Conservation (phyloP, 2,113 vertebrate species). For the Crotalus horridus region DNA sequence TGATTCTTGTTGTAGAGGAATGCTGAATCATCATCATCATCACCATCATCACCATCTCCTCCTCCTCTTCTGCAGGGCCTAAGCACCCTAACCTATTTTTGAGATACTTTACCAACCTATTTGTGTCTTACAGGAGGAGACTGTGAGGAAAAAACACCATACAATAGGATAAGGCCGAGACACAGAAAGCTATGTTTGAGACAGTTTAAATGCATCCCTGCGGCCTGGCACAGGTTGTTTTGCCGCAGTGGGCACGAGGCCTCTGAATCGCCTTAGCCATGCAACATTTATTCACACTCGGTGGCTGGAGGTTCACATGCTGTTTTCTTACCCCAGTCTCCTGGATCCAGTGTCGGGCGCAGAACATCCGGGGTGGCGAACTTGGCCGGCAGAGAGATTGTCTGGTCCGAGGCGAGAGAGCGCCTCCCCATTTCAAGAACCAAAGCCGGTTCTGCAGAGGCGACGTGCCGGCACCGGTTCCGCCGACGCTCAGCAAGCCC, state of each 20-base stretch:
- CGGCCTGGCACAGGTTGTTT: neutral
- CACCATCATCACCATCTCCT: neutral
- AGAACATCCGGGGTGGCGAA: constrained; percentile 38
- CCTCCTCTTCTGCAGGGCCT: neutral
- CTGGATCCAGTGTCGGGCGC: constrained; percentile 39
- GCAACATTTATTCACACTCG: neutral
- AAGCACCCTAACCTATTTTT: neutral
- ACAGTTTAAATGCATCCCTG: constrained; percentile 27
- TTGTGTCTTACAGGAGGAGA: neutral
- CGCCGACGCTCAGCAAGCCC: neutral
- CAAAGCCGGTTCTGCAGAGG: constrained; percentile 12
- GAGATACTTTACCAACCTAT: neutral
- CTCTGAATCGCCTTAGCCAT: constrained; percentile 2
- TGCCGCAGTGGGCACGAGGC: constrained; percentile 6
- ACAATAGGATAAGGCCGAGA: neutral
- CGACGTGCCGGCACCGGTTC: neutral
- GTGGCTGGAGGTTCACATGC: neutral
- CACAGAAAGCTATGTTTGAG: constrained; percentile 20
- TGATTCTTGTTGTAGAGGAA: neutral
- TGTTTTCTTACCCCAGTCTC: constrained; percentile 62
- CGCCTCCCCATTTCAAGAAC: constrained; percentile 15
- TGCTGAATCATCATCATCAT: neutral
- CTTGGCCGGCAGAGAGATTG: constrained; percentile 44
- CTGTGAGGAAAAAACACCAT: neutral
- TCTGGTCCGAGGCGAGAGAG: constrained; percentile 24